These are phyloP conservation scores for Otocyon megalotis DNA, from an alignment of 2,113 vertebrate genomes.

Conservation along the genomic window DNA sequence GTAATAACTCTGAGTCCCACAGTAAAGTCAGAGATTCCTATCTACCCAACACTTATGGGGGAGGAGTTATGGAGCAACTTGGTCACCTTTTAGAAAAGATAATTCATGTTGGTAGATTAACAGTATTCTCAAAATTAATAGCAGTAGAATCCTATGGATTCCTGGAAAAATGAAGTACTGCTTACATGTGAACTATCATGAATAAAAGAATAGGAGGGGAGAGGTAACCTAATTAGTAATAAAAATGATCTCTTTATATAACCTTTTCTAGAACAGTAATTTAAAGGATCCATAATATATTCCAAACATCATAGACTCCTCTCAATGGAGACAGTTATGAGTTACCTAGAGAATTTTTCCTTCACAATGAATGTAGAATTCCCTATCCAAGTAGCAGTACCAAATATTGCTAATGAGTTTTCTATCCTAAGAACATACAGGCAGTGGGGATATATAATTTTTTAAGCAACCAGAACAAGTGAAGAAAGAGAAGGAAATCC, in stretches of 20 bases:
- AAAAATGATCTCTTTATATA: background rate
- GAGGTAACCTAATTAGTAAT: background rate
- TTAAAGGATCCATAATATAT: background rate
- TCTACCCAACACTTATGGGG: background rate
- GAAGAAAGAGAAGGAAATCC: background rate
- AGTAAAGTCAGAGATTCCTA: background rate
- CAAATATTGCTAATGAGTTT: conserved; percentile 10
- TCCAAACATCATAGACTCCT: conserved; percentile 22
- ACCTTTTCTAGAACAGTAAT: background rate
- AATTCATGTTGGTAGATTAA: background rate
- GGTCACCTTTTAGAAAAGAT: background rate
- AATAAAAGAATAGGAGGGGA: background rate
- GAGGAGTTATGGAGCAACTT: background rate
- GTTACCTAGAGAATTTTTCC: background rate
- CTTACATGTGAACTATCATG: background rate
- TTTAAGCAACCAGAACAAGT: background rate
- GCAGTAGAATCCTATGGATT: background rate
- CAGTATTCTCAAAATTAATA: background rate
- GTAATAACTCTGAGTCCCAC: background rate
- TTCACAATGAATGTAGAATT: background rate
- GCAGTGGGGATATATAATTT: background rate
- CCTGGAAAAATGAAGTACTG: background rate
- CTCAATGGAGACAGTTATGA: background rate
- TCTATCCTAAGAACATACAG: background rate
- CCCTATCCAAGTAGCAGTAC: background rate